These are phyloP conservation scores for Lordiphosa clarofinis DNA, from an alignment of 1,140 invertebrate genomes.

Conservation along the genomic window DNA sequence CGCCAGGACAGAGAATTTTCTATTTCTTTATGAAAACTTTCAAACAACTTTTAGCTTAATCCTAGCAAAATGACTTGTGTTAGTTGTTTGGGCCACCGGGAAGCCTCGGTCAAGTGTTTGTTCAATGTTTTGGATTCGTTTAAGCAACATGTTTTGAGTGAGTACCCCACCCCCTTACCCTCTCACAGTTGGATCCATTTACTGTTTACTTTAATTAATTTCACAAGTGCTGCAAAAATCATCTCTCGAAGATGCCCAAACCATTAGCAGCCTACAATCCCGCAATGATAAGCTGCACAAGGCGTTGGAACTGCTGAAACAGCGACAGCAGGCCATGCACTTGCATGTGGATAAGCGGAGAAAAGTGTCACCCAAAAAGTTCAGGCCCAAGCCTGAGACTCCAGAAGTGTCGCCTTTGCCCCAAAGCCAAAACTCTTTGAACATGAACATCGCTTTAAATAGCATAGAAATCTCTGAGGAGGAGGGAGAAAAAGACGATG, in stretches of 20 bases:
- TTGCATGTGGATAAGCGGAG: slow-evolving; percentile 41
- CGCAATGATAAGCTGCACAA: slow-evolving; percentile 51
- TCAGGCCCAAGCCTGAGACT: background rate
- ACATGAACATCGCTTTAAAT: slow-evolving; percentile 66
- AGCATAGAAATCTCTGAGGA: slow-evolving; percentile 46
- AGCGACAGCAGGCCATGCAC: slow-evolving; percentile 16
- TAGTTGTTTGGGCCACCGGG: background rate
- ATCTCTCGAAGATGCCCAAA: slow-evolving; percentile 24
- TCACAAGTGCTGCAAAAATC: slow-evolving; percentile 41
- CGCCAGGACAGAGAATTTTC: no score
- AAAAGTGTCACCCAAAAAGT: slow-evolving; percentile 41
- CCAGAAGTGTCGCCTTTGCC: slow-evolving; percentile 32
- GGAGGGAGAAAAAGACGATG: slow-evolving; percentile 25
- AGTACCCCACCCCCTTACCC: background rate
- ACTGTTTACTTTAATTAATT: background rate
- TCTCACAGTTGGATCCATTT: background rate
- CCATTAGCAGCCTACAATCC: slow-evolving; percentile 21
- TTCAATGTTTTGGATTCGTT: background rate
- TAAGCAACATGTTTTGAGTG: slow-evolving; percentile 7
- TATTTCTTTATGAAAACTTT: no score
- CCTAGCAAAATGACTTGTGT: slow-evolving; percentile 26
- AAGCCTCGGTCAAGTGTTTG: slow-evolving; percentile 1
- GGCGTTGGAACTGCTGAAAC: slow-evolving; percentile 33
- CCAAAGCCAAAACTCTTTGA: slow-evolving; percentile 50
- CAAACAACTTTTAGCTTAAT: no score